These are phyloP conservation scores for Caenorhabditis tropicalis DNA, from an alignment of 1,140 invertebrate genomes.

Conservation along the genomic window DNA sequence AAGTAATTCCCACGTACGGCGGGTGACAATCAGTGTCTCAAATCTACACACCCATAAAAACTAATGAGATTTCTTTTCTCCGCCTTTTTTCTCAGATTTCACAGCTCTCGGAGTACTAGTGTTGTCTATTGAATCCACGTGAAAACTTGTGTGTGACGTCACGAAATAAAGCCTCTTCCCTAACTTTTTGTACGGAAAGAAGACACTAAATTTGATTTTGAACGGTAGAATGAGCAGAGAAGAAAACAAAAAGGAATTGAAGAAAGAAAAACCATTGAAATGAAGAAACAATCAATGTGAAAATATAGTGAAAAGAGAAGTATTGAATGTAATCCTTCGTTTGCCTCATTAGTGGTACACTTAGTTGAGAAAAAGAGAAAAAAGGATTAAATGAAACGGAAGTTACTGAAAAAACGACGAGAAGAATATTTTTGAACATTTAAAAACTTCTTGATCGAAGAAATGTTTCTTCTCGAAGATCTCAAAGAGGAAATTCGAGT, in stretches of 20 bases:
- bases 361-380: background rate
- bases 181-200: constrained; percentile 29
- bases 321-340: background rate
- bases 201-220: constrained; percentile 12
- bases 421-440: background rate
- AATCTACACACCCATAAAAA: constrained; percentile 10
- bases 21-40: background rate
- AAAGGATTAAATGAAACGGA: background rate
- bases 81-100: background rate
- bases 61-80: constrained; percentile 23
- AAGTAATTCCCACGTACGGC: constrained; percentile 14
- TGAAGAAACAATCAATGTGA: background rate
- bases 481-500: background rate
- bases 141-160: background rate
- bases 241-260: background rate
- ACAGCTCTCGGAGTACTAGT: background rate
- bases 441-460: background rate
- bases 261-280: background rate
- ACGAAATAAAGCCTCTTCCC: background rate
- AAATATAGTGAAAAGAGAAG: background rate
- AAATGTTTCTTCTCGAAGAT: background rate
- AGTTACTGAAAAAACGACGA: background rate
- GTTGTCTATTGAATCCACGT: constrained; percentile 23
- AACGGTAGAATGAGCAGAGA: constrained; percentile 36
- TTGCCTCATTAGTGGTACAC: background rate